phyloP scores from a whole-genome alignment of 2,888 invertebrate species.

The Drosophila incognita region DNA sequence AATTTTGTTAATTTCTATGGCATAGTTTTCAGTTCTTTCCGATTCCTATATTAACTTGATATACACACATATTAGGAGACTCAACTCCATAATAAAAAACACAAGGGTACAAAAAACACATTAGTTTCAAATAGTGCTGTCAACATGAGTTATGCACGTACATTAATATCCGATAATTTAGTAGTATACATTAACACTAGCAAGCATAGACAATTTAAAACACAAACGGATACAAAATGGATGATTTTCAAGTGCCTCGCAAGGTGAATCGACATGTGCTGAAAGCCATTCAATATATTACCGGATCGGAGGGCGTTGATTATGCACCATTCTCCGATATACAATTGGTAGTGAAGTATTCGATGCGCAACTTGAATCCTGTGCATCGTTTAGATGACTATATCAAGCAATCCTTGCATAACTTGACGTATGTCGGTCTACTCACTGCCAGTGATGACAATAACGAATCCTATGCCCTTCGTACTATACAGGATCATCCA shows the following conservation, averaged over 20 bases:
- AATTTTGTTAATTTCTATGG: background rate
- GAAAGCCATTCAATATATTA: conserved; percentile 61
- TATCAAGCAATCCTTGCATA: conserved; percentile 57
- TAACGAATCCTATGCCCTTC: conserved; percentile 8
- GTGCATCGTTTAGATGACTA: conserved; percentile 45
- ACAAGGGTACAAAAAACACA: background rate
- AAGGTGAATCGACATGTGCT: conserved; percentile 78
- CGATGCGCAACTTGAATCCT: conserved; percentile 65
- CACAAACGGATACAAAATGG: conserved; percentile 48
- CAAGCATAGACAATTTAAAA: background rate
- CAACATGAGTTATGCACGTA: background rate
- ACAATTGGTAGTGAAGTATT: conserved; percentile 49
- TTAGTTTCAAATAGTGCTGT: background rate
- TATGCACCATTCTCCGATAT: conserved; percentile 38
- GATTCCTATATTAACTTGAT: too few species aligned
- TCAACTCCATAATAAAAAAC: background rate
- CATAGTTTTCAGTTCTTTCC: background rate
- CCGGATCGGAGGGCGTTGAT: conserved; percentile 18
- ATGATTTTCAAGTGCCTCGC: conserved; percentile 66
- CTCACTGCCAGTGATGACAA: background rate
- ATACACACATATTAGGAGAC: background rate
- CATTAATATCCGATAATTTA: background rate
- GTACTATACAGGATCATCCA: background rate
- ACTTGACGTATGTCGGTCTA: conserved; percentile 26
- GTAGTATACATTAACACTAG: background rate